These are phyloP conservation scores for Dryobotodes eremita DNA, from an alignment of 2,888 invertebrate genomes.

Conservation along the genomic window DNA sequence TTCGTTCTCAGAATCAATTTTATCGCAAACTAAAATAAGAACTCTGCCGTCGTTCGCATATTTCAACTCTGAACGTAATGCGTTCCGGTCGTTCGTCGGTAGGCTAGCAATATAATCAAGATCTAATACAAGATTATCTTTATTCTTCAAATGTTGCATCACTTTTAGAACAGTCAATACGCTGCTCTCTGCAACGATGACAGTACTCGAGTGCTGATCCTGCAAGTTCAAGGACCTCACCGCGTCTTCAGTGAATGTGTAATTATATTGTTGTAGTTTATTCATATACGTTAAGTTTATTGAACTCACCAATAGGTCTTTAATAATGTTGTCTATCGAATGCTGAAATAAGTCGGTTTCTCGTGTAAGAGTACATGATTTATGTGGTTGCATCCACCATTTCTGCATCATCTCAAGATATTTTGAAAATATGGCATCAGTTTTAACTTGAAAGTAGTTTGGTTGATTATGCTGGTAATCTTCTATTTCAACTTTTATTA, in stretches of 20 bases:
- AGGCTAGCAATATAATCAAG: slow-evolving; percentile 25
- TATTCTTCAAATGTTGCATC: slow-evolving; percentile 25
- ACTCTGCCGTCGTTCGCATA: background rate
- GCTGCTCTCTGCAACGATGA: slow-evolving; percentile 25
- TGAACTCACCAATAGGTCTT: slow-evolving; percentile 36
- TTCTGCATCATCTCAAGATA: slow-evolving; percentile 52
- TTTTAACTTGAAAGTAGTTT: slow-evolving; percentile 15
- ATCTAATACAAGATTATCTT: slow-evolving; percentile 8
- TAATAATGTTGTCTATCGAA: slow-evolving; percentile 18
- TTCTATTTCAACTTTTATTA: slow-evolving; percentile 45
- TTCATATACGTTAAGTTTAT: slow-evolving; percentile 16
- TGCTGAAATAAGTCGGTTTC: slow-evolving; percentile 1
- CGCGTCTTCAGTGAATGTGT: slow-evolving; percentile 22
- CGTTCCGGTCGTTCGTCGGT: background rate
- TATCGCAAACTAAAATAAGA: slow-evolving; percentile 21
- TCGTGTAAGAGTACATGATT: slow-evolving; percentile 38
- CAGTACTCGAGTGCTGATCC: background rate
- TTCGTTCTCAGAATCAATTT: background rate
- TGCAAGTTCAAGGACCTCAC: slow-evolving; percentile 13
- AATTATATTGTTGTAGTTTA: slow-evolving; percentile 24
- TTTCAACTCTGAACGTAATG: slow-evolving; percentile 7
- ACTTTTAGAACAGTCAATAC: slow-evolving; percentile 32
- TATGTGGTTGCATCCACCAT: slow-evolving; percentile 53
- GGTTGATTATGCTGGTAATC: background rate
- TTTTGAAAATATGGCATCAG: slow-evolving; percentile 51